phyloP scores from a whole-genome alignment of 2,113 vertebrate genomes.

The Rhynchopsitta pachyrhyncha region DNA sequence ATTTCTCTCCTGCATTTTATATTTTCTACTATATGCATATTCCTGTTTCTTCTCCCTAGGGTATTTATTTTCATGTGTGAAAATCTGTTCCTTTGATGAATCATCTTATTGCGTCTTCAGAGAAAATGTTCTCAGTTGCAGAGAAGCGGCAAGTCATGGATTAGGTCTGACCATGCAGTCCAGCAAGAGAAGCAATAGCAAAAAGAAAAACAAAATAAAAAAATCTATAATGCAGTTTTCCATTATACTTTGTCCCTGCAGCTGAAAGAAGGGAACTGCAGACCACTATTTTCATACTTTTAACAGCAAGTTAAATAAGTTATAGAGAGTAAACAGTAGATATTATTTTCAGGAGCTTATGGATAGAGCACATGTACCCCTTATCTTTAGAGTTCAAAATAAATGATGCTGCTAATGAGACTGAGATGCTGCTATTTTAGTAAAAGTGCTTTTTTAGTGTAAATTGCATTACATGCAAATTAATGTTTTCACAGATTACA shows the following conservation, averaged over 20 bases:
- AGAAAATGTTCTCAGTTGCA: not conserved
- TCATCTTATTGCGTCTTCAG: not conserved
- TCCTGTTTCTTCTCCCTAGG: not conserved
- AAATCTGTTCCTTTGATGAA: not conserved
- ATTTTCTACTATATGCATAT: not conserved
- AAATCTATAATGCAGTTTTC: not conserved
- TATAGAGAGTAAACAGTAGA: not conserved
- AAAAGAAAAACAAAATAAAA: not conserved
- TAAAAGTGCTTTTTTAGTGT: not conserved
- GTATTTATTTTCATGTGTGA: not conserved
- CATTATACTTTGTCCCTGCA: not conserved
- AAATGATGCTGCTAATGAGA: not conserved
- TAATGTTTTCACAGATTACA: not conserved
- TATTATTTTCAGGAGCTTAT: not conserved
- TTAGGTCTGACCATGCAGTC: fast-evolving
- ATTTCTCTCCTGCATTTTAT: not conserved
- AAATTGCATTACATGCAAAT: not conserved
- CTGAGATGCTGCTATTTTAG: not conserved
- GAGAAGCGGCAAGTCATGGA: not conserved
- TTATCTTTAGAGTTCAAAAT: not conserved
- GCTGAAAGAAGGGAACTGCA: not conserved
- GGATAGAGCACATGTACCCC: not conserved
- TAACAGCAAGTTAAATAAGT: not conserved
- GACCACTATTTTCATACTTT: not conserved
- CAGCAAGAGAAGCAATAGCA: not conserved